Evolutionary conservation across 2,113 vertebrate species (phyloP).

Genomic region (Gorsachius goisagi): DNA sequence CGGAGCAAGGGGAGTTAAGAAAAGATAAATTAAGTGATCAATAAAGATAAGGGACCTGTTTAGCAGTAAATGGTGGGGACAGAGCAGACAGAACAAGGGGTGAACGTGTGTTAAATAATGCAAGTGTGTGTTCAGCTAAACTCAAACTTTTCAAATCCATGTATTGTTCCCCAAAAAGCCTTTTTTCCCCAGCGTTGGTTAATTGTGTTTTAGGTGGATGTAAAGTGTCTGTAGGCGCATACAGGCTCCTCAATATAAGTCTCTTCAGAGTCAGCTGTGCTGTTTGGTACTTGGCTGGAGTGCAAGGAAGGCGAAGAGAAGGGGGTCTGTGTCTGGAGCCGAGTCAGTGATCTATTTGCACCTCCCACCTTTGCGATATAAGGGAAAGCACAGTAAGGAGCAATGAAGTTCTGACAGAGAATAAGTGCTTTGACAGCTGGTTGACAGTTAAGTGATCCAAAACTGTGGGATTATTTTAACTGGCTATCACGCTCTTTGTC

Average conservation of each 20-base stretch:
- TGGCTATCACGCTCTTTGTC: not conserved
- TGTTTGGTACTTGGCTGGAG: not conserved
- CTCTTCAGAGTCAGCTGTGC: not conserved
- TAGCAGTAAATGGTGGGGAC: slow-evolving; percentile 76
- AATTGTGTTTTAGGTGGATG: slow-evolving; percentile 8
- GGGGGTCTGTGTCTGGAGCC: not conserved
- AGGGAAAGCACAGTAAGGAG: not conserved
- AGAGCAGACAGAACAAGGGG: slow-evolving; percentile 67
- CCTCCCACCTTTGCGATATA: not conserved
- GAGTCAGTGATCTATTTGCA: not conserved
- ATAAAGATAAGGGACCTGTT: slow-evolving; percentile 83
- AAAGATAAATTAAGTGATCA: slow-evolving; percentile 91
- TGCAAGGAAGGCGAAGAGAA: not conserved
- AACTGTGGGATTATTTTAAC: not conserved
- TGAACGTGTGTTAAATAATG: slow-evolving; percentile 72
- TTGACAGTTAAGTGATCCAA: not conserved
- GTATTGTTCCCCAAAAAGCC: slow-evolving; percentile 16
- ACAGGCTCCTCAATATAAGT: not conserved
- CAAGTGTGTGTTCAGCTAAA: slow-evolving; percentile 55
- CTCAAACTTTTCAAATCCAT: slow-evolving; percentile 45
- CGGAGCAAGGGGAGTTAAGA: slow-evolving; percentile 80
- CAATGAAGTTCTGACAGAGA: not conserved
- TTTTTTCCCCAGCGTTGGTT: not conserved
- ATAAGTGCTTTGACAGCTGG: not conserved
- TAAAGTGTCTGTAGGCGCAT: not conserved